These are phyloP conservation scores for Cyanistes caeruleus DNA, from an alignment of 2,113 vertebrate genomes.

Conservation along the genomic window DNA sequence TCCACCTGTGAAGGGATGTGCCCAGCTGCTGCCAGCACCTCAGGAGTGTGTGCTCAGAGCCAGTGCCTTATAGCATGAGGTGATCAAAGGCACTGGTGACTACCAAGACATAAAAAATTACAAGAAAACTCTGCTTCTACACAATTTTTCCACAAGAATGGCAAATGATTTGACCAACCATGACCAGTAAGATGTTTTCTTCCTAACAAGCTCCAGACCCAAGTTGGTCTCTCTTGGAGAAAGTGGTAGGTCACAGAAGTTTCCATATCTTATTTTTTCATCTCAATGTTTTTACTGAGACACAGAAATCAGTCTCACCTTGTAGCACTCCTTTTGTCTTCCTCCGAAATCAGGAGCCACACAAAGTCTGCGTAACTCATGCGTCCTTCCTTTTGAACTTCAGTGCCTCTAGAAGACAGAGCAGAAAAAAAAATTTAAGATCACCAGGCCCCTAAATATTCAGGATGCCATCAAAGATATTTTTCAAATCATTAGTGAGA, in stretches of 20 bases:
- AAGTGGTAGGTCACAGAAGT: neutral
- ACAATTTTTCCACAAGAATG: neutral
- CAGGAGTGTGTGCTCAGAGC: neutral
- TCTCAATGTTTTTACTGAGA: neutral
- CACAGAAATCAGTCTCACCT: slow-evolving; percentile 78
- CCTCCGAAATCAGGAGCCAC: slow-evolving; percentile 97
- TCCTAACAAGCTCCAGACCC: neutral
- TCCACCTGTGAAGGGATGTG: neutral
- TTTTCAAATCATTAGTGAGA: neutral
- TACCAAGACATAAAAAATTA: neutral
- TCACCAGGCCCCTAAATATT: neutral
- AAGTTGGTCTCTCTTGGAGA: neutral
- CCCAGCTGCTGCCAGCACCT: neutral
- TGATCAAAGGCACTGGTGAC: neutral
- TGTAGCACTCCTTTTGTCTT: slow-evolving; percentile 95
- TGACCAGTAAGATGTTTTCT: neutral
- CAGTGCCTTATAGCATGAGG: neutral
- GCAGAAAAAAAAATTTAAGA: neutral
- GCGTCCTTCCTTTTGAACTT: slow-evolving; percentile 89
- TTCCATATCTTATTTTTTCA: neutral
- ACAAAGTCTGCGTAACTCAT: slow-evolving; percentile 99
- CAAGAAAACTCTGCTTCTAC: neutral
- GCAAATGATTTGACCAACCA: neutral
- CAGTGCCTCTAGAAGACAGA: slow-evolving; percentile 85
- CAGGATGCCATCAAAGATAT: neutral